Base-by-base conservation (phyloP, 2,797 vertebrate species). In the Muscicapa striata region DNA sequence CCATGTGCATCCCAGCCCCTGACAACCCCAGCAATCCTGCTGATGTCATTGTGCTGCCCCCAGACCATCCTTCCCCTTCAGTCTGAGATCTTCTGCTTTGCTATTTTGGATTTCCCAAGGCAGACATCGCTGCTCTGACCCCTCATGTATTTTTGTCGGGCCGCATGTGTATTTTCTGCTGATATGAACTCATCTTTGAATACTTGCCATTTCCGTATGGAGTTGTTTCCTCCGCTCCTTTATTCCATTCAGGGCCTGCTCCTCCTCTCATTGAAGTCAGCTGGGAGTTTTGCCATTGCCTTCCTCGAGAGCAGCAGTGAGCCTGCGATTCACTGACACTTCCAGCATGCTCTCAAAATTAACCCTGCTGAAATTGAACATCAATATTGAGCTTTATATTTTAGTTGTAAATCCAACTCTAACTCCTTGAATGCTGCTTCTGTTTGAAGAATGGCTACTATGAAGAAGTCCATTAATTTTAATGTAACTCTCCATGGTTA, bases 181-280 rank as follows among this genome's bases (percentile, higher is more conserved):
- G 95, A 93, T 94, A 95, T 90, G 91, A 97, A 96, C 87, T 96
- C 87, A 88, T 94, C 91, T 94, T 96, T 96, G 95, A 97, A 94
- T 46, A 58, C 57, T 93, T 96, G 91, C 96, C 95, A 96, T 96
- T 96, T 96, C 95, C 29, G 51, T 87, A 94, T 94, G 88, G 93
- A 96, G 87, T 86, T 78, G 95, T 91, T 96, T 97, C 90, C 94
- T 96, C 81, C 0, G 4, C 84, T 93, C 75, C 86, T 95, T 94
- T 94, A 95, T 96, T 94, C 89, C 77, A 61, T 91, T 96, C 95
- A 93, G 94, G 94, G 80, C 75, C 94, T 94, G 93, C 83, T 95
- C 91, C 94, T 96, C 94, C 93, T 93, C 91, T 95, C 94, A 94
- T 88, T 96, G 87, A 96, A 91, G 94, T 96, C 93, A 96, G 78